These are phyloP conservation scores for Pedionomus torquatus DNA, from an alignment of 2,113 vertebrate genomes.

Conservation along the genomic window DNA sequence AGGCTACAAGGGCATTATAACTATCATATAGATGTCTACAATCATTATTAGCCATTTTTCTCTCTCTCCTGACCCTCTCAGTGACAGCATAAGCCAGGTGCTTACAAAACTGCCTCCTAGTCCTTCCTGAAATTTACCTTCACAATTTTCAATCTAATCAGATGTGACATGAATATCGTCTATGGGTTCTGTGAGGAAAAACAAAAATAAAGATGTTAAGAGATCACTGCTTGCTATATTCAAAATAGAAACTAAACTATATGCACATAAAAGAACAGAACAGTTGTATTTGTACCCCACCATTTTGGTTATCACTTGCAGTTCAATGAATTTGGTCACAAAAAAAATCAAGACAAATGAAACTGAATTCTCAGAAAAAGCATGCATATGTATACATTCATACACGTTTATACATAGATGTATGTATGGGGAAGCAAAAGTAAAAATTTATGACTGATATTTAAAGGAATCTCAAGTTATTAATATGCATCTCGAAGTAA, in stretches of 20 bases:
- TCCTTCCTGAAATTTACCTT: constrained; percentile 36
- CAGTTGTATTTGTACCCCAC: not conserved
- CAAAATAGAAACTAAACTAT: not conserved
- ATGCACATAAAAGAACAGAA: not conserved
- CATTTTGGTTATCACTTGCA: not conserved
- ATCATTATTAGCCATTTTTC: not conserved
- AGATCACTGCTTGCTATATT: not conserved
- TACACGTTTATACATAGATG: not conserved
- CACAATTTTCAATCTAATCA: constrained; percentile 23
- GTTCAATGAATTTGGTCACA: not conserved
- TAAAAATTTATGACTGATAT: not conserved
- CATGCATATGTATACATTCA: too few relatives aligned
- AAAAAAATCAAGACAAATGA: not conserved
- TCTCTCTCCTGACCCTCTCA: not conserved
- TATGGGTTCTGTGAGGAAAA: not conserved
- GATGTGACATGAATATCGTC: not conserved
- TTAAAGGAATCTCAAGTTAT: not conserved
- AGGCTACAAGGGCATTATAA: not conserved
- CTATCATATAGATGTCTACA: not conserved
- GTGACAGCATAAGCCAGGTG: constrained; percentile 18
- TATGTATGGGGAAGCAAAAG: not conserved
- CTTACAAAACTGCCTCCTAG: not conserved
- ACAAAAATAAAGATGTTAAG: not conserved
- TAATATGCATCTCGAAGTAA: not conserved
- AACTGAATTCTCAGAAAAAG: fast-evolving